phyloP scores from a whole-genome alignment of 2,113 vertebrate genomes.

The Phocoena phocoena region DNA sequence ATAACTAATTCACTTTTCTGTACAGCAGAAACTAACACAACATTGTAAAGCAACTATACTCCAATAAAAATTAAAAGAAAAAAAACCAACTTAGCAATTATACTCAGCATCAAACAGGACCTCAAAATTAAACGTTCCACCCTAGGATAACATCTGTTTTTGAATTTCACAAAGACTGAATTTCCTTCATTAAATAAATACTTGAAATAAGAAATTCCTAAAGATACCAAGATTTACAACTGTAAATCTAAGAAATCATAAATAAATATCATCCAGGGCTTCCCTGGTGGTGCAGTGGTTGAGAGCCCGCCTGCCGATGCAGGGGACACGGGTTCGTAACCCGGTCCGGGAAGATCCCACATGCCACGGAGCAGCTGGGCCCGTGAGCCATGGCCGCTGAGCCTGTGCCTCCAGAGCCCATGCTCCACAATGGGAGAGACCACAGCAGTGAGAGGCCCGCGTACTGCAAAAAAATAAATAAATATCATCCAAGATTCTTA shows the following conservation, averaged over 20 bases:
- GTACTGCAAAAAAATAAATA: not conserved
- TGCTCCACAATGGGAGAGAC: too few relatives aligned
- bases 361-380: too few relatives aligned
- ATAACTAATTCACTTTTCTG: too few relatives aligned
- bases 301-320: too few relatives aligned
- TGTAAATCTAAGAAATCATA: not conserved
- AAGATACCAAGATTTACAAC: not conserved
- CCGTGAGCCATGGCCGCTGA: too few relatives aligned
- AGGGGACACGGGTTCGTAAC: too few relatives aligned
- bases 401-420: too few relatives aligned
- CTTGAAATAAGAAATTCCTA: not conserved
- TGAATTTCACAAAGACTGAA: not conserved
- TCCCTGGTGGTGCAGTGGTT: too few relatives aligned
- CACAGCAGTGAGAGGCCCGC: too few relatives aligned
- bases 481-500: not conserved
- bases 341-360: too few relatives aligned
- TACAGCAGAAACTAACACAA: too few relatives aligned
- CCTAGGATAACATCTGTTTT: not conserved
- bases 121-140: not conserved
- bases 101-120: not conserved
- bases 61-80: not conserved
- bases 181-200: not conserved
- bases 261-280: not conserved
- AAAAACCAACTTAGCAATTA: slow-evolving; percentile 13
- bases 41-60: too few relatives aligned